Evolutionary conservation across 2,888 invertebrate species (phyloP).

Genomic region (Drosophila recens): DNA sequence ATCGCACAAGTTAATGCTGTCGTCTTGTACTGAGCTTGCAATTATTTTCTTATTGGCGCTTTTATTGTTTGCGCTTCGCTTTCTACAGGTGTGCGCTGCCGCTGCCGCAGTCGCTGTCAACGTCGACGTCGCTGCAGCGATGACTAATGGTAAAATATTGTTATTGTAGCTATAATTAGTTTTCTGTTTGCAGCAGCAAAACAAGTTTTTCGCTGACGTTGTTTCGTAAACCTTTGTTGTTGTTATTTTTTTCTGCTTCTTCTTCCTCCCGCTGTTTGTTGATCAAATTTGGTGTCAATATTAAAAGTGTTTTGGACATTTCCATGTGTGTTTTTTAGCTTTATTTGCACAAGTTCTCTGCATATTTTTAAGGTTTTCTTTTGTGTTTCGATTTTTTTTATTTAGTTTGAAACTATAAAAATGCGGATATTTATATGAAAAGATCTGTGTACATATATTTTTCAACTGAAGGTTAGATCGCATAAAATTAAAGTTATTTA

Average conservation of each 20-base stretch:
- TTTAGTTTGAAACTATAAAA: conserved; percentile 23
- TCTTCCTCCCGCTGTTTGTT: conserved; percentile 11
- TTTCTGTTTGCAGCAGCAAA: conserved; percentile 27
- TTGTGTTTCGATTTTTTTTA: conserved; percentile 25
- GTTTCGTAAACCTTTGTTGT: conserved; percentile 24
- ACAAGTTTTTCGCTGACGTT: conserved; percentile 48
- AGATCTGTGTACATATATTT: conserved; percentile 19
- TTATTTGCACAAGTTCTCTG: conserved; percentile 54
- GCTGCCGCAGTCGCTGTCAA: not conserved
- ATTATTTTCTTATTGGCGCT: conserved; percentile 52
- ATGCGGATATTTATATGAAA: conserved; percentile 49
- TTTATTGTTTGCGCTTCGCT: conserved; percentile 64
- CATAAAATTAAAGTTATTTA: conserved; percentile 12
- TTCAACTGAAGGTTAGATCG: conserved; percentile 40
- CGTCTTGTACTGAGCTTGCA: conserved; percentile 25
- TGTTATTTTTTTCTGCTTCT: not conserved
- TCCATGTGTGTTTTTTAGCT: conserved; percentile 24
- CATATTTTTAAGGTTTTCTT: conserved; percentile 39
- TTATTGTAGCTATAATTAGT: conserved; percentile 43
- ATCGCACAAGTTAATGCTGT: conserved; percentile 2
- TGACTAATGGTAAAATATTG: conserved; percentile 69
- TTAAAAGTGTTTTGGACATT: conserved; percentile 38
- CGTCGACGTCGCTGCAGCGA: conserved; percentile 35
- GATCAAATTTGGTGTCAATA: conserved; percentile 37
- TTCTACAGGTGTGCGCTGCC: conserved; percentile 74